Evolutionary conservation across 1,140 invertebrate species (phyloP).

Genomic region (Limonius californicus): DNA sequence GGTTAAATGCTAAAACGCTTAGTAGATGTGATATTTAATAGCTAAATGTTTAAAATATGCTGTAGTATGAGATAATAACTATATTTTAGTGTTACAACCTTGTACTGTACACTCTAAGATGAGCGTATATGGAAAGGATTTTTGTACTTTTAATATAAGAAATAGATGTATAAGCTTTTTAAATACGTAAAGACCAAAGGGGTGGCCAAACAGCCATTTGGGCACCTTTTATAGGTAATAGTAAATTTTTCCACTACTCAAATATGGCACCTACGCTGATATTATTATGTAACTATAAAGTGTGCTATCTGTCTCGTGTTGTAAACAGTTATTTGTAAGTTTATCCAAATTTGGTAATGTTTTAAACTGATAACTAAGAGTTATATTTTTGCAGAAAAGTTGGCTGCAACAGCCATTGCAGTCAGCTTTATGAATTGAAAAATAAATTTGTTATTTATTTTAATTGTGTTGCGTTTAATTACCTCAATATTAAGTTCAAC

Average conservation of each 20-base stretch:
- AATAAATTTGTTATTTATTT: no score
- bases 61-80: not conserved
- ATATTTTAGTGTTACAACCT: no score
- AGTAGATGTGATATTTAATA: not conserved
- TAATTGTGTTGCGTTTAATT: no score
- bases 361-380: no score
- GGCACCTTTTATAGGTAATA: not conserved
- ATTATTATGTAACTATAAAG: no score
- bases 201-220: not conserved
- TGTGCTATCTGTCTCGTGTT: no score
- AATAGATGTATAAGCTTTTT: not conserved
- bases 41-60: not conserved
- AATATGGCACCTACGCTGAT: no score
- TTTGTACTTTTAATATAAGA: not conserved
- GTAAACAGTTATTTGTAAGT: no score
- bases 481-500: no score
- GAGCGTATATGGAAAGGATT: not conserved
- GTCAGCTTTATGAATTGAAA: not conserved
- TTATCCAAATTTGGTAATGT: no score
- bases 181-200: not conserved
- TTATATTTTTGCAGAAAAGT: slow-evolving; percentile 2
- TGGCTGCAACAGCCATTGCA: slow-evolving; percentile 17
- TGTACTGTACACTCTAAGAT: no score
- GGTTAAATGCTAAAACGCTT: not conserved
- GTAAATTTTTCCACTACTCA: no score